These are phyloP conservation scores for Papilio xuthus DNA, from an alignment of 1,140 invertebrate species.

Conservation along the genomic window DNA sequence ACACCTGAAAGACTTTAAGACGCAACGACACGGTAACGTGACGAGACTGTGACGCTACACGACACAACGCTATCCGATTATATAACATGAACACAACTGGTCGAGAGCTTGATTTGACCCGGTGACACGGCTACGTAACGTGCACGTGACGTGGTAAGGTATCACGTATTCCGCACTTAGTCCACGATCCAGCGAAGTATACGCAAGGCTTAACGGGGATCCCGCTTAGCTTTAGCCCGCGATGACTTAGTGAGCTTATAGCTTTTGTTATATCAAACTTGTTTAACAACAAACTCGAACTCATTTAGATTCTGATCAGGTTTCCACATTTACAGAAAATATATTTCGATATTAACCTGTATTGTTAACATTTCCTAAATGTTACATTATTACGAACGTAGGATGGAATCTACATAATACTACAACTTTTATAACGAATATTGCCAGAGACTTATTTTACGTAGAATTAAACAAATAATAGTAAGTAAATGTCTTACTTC, in stretches of 20 bases:
- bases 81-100: not conserved
- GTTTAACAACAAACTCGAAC: slow-evolving; percentile 14
- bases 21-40: not conserved
- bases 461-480: no score
- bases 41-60: not conserved
- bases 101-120: not conserved
- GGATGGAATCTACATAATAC: no score
- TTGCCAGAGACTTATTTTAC: no score
- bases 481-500: no score
- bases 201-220: slow-evolving; percentile 22
- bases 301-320: slow-evolving; percentile 30
- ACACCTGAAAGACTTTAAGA: slow-evolving; percentile 28
- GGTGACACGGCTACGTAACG: not conserved
- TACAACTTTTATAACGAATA: no score
- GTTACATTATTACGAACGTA: not conserved
- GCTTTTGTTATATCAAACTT: slow-evolving; percentile 35
- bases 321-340: not conserved
- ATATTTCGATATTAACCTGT: not conserved
- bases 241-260: slow-evolving; percentile 33
- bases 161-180: slow-evolving; percentile 1
- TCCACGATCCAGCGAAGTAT: slow-evolving; percentile 22
- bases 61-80: not conserved
- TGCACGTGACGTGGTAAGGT: not conserved
- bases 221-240: not conserved
- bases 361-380: not conserved